phyloP scores from a whole-genome alignment of 2,888 invertebrate genomes.

The Prosapia bicincta region DNA sequence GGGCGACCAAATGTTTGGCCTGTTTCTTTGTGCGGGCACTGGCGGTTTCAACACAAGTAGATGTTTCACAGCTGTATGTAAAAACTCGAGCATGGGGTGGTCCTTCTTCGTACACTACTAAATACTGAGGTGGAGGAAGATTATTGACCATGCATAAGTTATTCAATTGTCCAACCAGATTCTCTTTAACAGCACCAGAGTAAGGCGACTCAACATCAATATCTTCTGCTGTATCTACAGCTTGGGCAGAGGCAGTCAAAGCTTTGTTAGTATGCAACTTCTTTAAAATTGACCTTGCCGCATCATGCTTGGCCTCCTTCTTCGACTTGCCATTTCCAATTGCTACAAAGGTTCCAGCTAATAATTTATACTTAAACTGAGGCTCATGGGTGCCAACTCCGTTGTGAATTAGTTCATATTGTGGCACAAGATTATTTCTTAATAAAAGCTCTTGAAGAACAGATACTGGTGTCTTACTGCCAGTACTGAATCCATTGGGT shows the following conservation, averaged over 20 bases:
- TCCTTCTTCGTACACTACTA: conserved; percentile 59
- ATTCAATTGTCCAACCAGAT: conserved; percentile 40
- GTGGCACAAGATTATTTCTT: conserved; percentile 51
- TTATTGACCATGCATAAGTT: conserved; percentile 46
- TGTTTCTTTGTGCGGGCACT: conserved; percentile 61
- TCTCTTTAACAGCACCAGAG: conserved; percentile 37
- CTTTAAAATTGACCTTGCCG: conserved; percentile 51
- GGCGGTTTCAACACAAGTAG: conserved; percentile 52
- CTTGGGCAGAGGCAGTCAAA: neutral
- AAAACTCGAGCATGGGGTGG: conserved; percentile 64
- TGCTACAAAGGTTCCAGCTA: conserved; percentile 33
- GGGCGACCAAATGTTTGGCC: conserved; percentile 61
- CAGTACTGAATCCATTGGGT: conserved; percentile 3
- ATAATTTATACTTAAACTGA: conserved; percentile 39
- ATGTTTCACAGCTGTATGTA: conserved; percentile 55
- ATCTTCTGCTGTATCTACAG: conserved; percentile 38
- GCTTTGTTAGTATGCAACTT: conserved; percentile 43
- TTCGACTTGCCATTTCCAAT: conserved; percentile 52
- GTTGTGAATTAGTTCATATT: conserved; percentile 56
- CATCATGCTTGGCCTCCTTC: conserved; percentile 59
- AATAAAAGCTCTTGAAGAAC: conserved; percentile 63
- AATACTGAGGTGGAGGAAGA: conserved; percentile 53
- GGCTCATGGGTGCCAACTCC: conserved; percentile 45
- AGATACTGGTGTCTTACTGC: conserved; percentile 59
- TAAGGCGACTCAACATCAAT: conserved; percentile 39